These are phyloP conservation scores for Gobiocypris rarus DNA, from an alignment of 2,113 vertebrate species.

Conservation along the genomic window DNA sequence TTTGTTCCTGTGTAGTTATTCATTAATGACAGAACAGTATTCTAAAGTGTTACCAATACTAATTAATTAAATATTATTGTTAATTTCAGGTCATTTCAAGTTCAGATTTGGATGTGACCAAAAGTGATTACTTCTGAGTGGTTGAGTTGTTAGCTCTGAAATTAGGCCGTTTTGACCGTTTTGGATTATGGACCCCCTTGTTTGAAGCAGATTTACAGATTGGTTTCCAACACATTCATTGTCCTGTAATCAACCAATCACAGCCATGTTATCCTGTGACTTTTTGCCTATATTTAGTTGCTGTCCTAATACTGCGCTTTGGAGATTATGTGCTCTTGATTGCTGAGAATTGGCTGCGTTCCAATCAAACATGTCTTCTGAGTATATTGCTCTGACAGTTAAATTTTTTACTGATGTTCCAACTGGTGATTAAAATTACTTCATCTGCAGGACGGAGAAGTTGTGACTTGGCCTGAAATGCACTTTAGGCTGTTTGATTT, in stretches of 20 bases:
- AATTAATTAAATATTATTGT: not conserved
- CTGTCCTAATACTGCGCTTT: not conserved
- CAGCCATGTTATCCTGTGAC: not conserved
- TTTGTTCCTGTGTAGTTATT: no score
- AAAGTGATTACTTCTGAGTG: not conserved
- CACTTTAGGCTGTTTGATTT: conserved; percentile 44
- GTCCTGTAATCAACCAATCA: not conserved
- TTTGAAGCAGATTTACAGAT: not conserved
- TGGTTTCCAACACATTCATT: not conserved
- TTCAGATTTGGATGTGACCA: not conserved
- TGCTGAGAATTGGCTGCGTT: conserved; percentile 28
- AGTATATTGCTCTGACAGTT: conserved; percentile 26
- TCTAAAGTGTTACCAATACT: no score
- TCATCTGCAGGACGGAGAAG: not conserved
- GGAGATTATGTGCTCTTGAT: not conserved
- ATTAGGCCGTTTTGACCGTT: not conserved
- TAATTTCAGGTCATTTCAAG: not conserved
- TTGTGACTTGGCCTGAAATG: conserved; percentile 30
- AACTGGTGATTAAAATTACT: conserved; percentile 32
- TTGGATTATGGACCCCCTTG: not conserved
- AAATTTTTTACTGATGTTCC: not conserved
- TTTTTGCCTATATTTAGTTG: not conserved
- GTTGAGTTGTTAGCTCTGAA: not conserved
- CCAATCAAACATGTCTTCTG: conserved; percentile 31
- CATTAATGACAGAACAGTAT: no score